Conservation (phyloP, 2,113 vertebrate genomes). For the Hydropotes inermis region DNA sequence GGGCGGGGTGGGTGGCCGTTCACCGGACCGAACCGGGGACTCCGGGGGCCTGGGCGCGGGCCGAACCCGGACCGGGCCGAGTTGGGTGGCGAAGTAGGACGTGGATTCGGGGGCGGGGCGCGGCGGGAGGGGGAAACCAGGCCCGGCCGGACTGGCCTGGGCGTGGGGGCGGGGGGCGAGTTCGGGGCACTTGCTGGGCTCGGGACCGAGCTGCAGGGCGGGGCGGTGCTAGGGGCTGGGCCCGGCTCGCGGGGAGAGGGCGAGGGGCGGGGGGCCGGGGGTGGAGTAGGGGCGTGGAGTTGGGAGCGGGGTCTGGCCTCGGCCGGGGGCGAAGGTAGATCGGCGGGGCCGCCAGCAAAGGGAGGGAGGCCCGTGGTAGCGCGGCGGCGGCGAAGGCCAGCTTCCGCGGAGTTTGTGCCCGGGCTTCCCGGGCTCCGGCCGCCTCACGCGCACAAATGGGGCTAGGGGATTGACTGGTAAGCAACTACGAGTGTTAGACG, state of each 20-base stretch:
- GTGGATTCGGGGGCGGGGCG: conserved; percentile 72
- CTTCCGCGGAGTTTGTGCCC: conserved; percentile 76
- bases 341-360: conserved; percentile 68
- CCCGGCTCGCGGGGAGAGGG: conserved; percentile 58
- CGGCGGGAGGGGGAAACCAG: conserved; percentile 63
- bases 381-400: conserved; percentile 69
- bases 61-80: conserved; percentile 67
- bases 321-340: conserved; percentile 75
- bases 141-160: conserved; percentile 63
- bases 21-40: conserved; percentile 62
- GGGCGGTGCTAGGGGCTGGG: conserved; percentile 71
- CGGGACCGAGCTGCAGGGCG: conserved; percentile 70
- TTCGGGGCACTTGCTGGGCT: conserved; percentile 76
- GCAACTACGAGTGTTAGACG: conserved; percentile 70
- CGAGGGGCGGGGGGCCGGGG: conserved; percentile 64
- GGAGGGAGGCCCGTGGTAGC: conserved; percentile 71
- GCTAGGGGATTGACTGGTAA: conserved; percentile 69
- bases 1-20: conserved; percentile 62
- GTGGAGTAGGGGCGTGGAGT: conserved; percentile 77
- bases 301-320: conserved; percentile 72
- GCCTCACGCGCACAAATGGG: conserved; percentile 67
- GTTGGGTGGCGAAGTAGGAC: conserved; percentile 69
- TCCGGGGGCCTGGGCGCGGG: conserved; percentile 53
- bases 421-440: conserved; percentile 55
- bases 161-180: conserved; percentile 71